A percentile compares a stretch with the other conserved stretches of the same genome.
Evolutionary conservation across 2,797 vertebrate species (phyloP).

Genomic region (Epinephelus coioides): DNA sequence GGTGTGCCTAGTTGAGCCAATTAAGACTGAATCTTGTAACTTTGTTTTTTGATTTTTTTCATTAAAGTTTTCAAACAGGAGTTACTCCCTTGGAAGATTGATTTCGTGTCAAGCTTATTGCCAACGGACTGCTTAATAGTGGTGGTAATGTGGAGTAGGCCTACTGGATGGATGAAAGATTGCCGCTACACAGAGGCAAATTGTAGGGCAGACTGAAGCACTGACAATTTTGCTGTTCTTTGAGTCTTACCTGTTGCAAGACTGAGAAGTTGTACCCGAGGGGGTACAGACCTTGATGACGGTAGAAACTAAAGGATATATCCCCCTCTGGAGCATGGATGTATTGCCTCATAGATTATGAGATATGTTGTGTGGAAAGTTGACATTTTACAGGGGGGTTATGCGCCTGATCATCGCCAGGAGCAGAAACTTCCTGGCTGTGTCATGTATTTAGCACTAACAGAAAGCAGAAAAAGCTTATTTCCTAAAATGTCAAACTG

Average conservation of each 20-base stretch:
- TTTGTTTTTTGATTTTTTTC: too few species aligned
- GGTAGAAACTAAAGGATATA: not conserved
- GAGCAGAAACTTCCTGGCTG: not conserved
- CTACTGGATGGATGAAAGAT: too few species aligned
- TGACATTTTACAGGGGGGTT: conserved; percentile 11
- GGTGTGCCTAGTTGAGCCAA: too few species aligned
- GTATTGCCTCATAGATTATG: not conserved
- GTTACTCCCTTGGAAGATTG: too few species aligned
- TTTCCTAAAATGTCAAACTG: not conserved
- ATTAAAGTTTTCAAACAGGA: too few species aligned
- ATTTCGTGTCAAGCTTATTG: too few species aligned
- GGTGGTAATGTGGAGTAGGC: too few species aligned
- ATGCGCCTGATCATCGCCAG: not conserved
- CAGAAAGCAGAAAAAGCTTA: not conserved
- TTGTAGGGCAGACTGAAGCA: not conserved
- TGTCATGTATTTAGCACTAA: not conserved
- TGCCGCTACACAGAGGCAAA: not conserved
- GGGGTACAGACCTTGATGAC: not conserved
- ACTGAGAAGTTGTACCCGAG: not conserved
- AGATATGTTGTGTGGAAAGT: not conserved
- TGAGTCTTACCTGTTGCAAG: not conserved
- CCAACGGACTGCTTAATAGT: too few species aligned
- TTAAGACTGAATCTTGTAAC: too few species aligned
- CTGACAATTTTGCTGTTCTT: not conserved
- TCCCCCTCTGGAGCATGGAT: not conserved